phyloP scores from a whole-genome alignment of 2,888 invertebrate species.

The Iselma pallidipennis region DNA sequence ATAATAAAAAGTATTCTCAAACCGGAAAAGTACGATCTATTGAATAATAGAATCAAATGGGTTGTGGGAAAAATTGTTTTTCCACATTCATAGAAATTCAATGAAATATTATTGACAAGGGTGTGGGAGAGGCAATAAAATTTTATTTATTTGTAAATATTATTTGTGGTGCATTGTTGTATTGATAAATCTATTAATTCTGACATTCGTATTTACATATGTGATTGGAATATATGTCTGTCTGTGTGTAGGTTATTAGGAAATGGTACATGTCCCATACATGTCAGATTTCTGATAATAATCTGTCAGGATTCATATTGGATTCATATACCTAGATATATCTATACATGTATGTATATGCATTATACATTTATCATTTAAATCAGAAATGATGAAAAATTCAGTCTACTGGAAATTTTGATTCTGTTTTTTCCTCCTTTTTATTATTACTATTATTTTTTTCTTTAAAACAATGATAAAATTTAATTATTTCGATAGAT shows the following conservation, averaged over 20 bases:
- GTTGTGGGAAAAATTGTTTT: background rate
- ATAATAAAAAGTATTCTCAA: no score
- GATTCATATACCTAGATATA: background rate
- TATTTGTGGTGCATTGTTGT: background rate
- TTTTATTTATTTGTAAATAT: background rate
- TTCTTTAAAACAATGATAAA: no score
- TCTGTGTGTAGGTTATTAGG: background rate
- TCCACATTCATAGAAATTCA: background rate
- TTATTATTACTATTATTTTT: no score
- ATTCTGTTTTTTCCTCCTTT: no score
- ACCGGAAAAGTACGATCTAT: no score
- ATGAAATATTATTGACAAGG: background rate
- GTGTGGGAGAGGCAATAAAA: background rate
- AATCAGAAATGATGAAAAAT: background rate
- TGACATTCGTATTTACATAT: background rate
- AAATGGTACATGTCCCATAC: background rate
- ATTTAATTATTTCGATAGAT: no score
- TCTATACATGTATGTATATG: background rate
- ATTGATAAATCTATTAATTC: background rate
- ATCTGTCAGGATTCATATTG: background rate
- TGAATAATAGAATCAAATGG: no score
- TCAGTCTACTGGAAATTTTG: background rate
- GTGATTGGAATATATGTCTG: background rate
- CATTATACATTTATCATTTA: background rate
- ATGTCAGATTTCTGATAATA: background rate